Base-by-base conservation (phyloP, 2,113 vertebrate genomes). In the Chaetura pelagica region DNA sequence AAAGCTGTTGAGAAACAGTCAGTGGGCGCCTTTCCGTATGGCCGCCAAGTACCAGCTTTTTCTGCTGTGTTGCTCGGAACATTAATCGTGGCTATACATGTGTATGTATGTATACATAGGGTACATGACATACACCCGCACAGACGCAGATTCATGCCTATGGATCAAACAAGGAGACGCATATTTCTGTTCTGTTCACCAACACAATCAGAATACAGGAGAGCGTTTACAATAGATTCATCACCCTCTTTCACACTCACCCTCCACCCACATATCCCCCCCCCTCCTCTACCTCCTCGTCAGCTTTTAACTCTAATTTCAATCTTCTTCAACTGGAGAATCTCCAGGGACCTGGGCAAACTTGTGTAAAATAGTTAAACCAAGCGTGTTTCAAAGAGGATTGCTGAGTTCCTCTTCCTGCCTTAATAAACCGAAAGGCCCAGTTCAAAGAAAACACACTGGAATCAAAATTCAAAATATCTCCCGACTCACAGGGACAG, bases 361-460 rank as follows among this genome's bases (percentile, higher is more conserved):
- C 87, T 91, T 96, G 94, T 91, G 88, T 94, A 94, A 96, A 95
- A 94, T 55, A 96, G 95, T 93, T 95, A 96, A 97, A 96, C 87
- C 86, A 84, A 96, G 93, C 84, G 75, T 90, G 90, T 95, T 94
- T 96, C 96, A 91, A 95, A 95, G 94, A 88, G 87, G 81, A 38
- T 69, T 62, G 79, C 86, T 54, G 86, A 84, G 82, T 88, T 83
- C 87, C 84, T 68, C 14, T 76, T 93, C 73, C 78, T 94, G 89
- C 79, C 76, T 86, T 90, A 88, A 89, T 90, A 87, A 93, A 91
- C 77, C 74, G 94, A 97, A 85, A 87, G 79, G 78, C 93, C 72
- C 86, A 57, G 67, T 94, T 94, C 82, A 94, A 96, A 96, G 89
- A 92, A 93, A 68, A 96, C 90, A 91, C 75, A 40, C 76, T 88